Percentiles rank a stretch among this genome's conserved stretches.
Conservation (phyloP, 2,888 invertebrate genomes). For the Orthonevra nobilis region DNA sequence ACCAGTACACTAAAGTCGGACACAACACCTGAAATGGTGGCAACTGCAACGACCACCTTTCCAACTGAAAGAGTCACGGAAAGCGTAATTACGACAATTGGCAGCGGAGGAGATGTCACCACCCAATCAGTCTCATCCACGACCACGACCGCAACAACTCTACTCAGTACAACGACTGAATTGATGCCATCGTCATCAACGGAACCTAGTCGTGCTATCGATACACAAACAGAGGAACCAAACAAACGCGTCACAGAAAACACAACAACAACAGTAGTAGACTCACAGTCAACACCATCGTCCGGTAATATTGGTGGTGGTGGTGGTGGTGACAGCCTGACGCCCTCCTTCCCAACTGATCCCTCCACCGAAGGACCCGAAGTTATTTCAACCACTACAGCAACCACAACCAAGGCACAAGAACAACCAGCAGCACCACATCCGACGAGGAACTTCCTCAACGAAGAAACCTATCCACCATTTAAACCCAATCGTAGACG, state of each 20-base stretch:
- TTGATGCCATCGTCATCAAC: slow-evolving; percentile 50
- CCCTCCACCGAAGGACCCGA: slow-evolving; percentile 34
- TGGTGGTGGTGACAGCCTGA: slow-evolving; percentile 35
- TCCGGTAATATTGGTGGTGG: slow-evolving; percentile 23
- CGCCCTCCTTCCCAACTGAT: slow-evolving; percentile 17
- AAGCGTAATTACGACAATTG: slow-evolving; percentile 47
- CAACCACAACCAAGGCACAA: slow-evolving; percentile 60
- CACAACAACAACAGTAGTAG: too few species aligned
- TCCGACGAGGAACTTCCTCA: slow-evolving; percentile 78
- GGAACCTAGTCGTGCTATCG: slow-evolving; percentile 28
- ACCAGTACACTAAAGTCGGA: slow-evolving; percentile 42
- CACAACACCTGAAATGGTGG: slow-evolving; percentile 41
- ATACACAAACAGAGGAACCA: slow-evolving; percentile 38
- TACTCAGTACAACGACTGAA: slow-evolving; percentile 4
- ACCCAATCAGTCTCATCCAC: slow-evolving; percentile 19
- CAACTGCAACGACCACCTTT: slow-evolving; percentile 54
- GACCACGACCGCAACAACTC: slow-evolving; percentile 11
- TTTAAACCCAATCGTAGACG: slow-evolving; percentile 80
- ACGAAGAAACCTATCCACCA: slow-evolving; percentile 78
- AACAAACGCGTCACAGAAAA: slow-evolving; percentile 49
- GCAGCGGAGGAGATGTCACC: slow-evolving; percentile 36
- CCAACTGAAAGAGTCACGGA: slow-evolving; percentile 52
- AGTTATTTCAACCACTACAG: slow-evolving; percentile 47
- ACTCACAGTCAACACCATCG: slow-evolving; percentile 48
- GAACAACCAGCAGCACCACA: slow-evolving; percentile 69